These are phyloP conservation scores for Trachymyrmex septentrionalis DNA, from an alignment of 1,140 invertebrate genomes.

Conservation along the genomic window DNA sequence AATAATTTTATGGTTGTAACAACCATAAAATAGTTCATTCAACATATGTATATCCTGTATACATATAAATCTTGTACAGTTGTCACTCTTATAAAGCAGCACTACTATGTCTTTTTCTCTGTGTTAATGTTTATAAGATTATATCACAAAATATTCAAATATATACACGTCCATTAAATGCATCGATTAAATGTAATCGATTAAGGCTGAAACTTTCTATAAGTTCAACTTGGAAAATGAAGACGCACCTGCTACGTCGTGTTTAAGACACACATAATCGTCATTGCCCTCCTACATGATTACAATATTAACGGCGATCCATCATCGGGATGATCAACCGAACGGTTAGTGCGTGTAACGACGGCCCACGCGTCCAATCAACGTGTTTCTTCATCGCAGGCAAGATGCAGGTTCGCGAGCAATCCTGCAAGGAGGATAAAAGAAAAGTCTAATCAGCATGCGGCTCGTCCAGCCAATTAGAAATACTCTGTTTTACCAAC, in stretches of 20 bases:
- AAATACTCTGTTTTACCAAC: conserved; percentile 87
- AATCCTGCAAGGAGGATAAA: conserved; percentile 76
- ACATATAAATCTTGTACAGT: no score
- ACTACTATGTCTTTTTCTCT: no score
- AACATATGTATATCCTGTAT: no score
- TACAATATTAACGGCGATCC: conserved; percentile 69
- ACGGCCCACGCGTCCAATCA: conserved; percentile 81
- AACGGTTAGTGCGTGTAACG: conserved; percentile 69
- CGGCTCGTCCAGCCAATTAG: conserved; percentile 86
- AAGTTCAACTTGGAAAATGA: conserved; percentile 15
- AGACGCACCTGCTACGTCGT: not conserved
- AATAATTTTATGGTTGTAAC: no score
- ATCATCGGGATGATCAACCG: conserved; percentile 29
- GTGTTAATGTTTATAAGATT: no score
- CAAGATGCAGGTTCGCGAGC: conserved; percentile 68
- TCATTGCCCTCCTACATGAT: conserved; percentile 54
- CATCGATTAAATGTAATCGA: not conserved
- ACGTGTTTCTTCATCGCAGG: conserved; percentile 78
- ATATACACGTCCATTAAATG: not conserved
- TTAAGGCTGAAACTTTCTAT: not conserved
- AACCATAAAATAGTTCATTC: no score
- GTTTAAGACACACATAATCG: conserved; percentile 8
- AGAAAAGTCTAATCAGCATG: conserved; percentile 86
- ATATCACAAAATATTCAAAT: not conserved
- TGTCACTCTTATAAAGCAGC: no score